Evolutionary conservation across 2,888 invertebrate genomes (phyloP), one percentile per base, ranked within the genome.

Genomic region (Taphrorychus bicolor): DNA sequence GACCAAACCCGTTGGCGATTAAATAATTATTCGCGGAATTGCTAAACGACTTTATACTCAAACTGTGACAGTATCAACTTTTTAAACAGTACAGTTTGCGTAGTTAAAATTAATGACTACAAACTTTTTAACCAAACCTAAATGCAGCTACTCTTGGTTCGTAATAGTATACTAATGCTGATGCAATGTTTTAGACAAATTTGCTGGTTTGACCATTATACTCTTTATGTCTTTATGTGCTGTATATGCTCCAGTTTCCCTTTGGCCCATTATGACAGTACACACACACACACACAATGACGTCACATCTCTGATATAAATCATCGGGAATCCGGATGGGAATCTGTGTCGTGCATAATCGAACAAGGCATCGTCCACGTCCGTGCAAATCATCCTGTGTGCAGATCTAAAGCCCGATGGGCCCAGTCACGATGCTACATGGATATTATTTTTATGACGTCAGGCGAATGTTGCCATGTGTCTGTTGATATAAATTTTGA

Each of bases 341-440:
- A 64, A 69, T 64, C 60, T 64, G 60, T 65, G 69, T 65, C 64
- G 57, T 69, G 64, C 65, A 69, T 69, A 69, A 69, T 69, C 60
- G 64, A 64, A 69, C 59, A 64, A 48, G 22, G 42, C 68, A 59
- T 59, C 65, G 45, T 52, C 40, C 59, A 23, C 54, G 59, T 40
- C 59, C 45, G 65, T 64, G 64, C 64, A 64, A 64, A 64, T 64
- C 64, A 65, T 65, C 32, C 58, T 45, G 16, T 59, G 32, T 65
- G 23, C 57, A 58, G 51, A 59, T 65, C 65, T 59, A 59, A 65
- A 58, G 24, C 64, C 57, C 59, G 53, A 60, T 56, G 66, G 59
- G 14, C 21, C 40, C 56, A 51, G 66, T 66, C 66, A 66, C 66
- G 66, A 66, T 49, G 49, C 54, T 53, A 42, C 56, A 60, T 48